These are phyloP conservation scores for Nomada ruficornis DNA, from an alignment of 2,888 invertebrate genomes.

Conservation along the genomic window DNA sequence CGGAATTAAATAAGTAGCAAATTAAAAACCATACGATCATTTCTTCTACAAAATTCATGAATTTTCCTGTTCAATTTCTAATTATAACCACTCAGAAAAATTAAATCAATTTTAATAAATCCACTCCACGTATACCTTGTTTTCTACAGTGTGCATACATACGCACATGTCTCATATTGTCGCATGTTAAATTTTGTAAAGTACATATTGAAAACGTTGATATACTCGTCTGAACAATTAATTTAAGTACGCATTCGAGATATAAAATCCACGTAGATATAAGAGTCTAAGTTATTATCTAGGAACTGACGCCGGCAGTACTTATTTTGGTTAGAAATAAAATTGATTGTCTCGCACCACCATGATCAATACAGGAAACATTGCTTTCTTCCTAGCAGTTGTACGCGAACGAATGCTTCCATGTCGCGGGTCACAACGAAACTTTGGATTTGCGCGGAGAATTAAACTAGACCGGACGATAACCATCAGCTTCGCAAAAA, in stretches of 20 bases:
- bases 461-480: constrained; percentile 31
- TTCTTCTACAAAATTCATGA: neutral
- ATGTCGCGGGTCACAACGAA: constrained; percentile 5
- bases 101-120: neutral
- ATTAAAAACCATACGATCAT: neutral
- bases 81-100: neutral
- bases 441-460: constrained; percentile 33
- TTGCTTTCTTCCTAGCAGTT: neutral
- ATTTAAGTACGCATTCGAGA: neutral
- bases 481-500: constrained; percentile 57
- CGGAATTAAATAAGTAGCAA: neutral
- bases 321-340: too few relatives aligned
- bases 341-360: neutral
- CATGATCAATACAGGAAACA: neutral
- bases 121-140: too few relatives aligned
- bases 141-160: too few relatives aligned
- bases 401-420: neutral
- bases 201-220: neutral
- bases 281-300: neutral
- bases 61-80: neutral
- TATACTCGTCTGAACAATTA: neutral
- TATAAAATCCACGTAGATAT: neutral
- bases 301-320: neutral
- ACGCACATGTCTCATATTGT: too few relatives aligned
- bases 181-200: too few relatives aligned